phyloP scores from a whole-genome alignment of 2,113 vertebrate species.

The Actinemys pallida region DNA sequence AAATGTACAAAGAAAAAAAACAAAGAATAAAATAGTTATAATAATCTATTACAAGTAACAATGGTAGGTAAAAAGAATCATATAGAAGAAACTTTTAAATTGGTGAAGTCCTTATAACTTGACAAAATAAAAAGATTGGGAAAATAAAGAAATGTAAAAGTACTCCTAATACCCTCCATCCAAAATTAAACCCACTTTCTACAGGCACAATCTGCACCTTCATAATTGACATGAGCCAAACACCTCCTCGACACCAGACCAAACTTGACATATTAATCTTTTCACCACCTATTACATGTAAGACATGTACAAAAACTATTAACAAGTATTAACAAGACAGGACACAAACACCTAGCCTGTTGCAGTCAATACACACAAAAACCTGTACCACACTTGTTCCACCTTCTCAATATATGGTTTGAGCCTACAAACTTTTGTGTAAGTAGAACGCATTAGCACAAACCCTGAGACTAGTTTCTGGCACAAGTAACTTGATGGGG shows the following conservation, averaged over 20 bases:
- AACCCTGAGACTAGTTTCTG: slow-evolving; percentile 60
- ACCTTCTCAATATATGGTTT: slow-evolving; percentile 14
- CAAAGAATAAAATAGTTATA: not conserved
- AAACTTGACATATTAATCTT: slow-evolving; percentile 53
- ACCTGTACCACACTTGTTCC: not conserved
- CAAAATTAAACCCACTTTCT: not conserved
- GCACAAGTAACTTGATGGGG: slow-evolving; percentile 61
- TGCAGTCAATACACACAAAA: not conserved
- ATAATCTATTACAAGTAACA: not conserved
- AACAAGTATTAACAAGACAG: not conserved
- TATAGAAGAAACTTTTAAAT: not conserved
- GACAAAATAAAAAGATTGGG: not conserved
- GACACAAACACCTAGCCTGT: slow-evolving; percentile 1
- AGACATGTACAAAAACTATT: slow-evolving; percentile 58
- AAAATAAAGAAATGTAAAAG: not conserved
- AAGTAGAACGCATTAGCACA: slow-evolving; percentile 58
- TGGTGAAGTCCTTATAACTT: not conserved
- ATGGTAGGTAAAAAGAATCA: not conserved
- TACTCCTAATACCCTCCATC: not conserved
- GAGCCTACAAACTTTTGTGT: slow-evolving; percentile 61
- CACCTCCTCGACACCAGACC: not conserved
- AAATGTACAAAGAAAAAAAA: not conserved
- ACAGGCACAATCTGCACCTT: slow-evolving; percentile 20
- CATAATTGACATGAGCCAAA: slow-evolving; percentile 35
- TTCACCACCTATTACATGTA: not conserved